Percentiles rank a stretch among this genome's conserved stretches.
Evolutionary conservation across 2,797 vertebrate genomes (phyloP).

Genomic region (Phataginus tricuspis): DNA sequence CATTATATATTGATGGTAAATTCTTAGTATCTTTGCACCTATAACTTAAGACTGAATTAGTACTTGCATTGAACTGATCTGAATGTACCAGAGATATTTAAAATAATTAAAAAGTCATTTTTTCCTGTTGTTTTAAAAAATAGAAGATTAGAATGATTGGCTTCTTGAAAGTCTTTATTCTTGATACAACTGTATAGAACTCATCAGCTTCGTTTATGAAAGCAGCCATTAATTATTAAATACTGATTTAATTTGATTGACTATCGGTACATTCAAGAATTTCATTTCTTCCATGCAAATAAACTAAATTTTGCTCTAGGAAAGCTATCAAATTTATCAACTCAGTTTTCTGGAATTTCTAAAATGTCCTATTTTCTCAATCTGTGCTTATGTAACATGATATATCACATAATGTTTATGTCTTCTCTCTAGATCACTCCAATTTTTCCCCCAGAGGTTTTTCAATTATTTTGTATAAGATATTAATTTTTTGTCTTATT

Average conservation of each 20-base stretch:
- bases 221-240: neutral
- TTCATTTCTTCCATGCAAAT: neutral
- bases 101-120: neutral
- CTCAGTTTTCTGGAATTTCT: neutral
- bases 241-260: neutral
- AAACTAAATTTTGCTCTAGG: neutral
- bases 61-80: neutral
- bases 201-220: neutral
- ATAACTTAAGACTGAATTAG: neutral
- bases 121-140: neutral
- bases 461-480: neutral
- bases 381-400: neutral
- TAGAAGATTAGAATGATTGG: neutral
- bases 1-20: neutral
- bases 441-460: neutral
- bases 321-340: neutral
- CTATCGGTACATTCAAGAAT: neutral
- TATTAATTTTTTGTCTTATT: neutral
- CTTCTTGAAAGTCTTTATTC: neutral
- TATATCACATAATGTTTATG: neutral
- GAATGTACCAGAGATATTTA: neutral
- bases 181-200: neutral
- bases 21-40: neutral
- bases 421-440: neutral
- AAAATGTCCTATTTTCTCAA: neutral